Conservation (phyloP, 1,140 invertebrate species). For the Tetragnatha versicolor region DNA sequence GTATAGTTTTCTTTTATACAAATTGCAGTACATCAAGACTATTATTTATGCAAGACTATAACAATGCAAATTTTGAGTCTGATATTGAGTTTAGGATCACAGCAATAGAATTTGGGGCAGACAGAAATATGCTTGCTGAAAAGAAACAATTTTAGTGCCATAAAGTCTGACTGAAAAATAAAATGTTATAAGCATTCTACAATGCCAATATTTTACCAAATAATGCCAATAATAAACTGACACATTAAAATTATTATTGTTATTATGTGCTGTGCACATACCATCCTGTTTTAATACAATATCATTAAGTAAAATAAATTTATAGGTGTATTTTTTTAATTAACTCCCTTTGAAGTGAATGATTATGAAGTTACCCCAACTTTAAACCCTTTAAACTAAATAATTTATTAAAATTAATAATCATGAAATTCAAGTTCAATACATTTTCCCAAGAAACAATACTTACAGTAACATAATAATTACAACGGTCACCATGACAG, state of each 20-base stretch:
- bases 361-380: no score
- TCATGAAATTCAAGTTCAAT: no score
- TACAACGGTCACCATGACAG: slow-evolving; percentile 95
- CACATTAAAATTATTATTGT: background rate
- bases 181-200: background rate
- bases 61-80: no score
- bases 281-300: no score
- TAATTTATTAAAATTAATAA: background rate
- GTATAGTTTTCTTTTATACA: no score
- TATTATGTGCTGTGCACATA: background rate
- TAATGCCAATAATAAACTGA: background rate
- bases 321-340: background rate
- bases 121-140: no score
- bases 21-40: no score
- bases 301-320: background rate
- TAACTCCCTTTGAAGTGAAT: background rate
- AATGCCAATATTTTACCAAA: background rate
- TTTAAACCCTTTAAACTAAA: no score
- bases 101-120: no score
- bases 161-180: background rate
- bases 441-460: no score
- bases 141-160: background rate
- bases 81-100: no score
- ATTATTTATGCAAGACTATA: no score
- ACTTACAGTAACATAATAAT: slow-evolving; percentile 96